These are phyloP conservation scores for Euzophera pinguis DNA, from an alignment of 2,888 invertebrate species.

Conservation along the genomic window DNA sequence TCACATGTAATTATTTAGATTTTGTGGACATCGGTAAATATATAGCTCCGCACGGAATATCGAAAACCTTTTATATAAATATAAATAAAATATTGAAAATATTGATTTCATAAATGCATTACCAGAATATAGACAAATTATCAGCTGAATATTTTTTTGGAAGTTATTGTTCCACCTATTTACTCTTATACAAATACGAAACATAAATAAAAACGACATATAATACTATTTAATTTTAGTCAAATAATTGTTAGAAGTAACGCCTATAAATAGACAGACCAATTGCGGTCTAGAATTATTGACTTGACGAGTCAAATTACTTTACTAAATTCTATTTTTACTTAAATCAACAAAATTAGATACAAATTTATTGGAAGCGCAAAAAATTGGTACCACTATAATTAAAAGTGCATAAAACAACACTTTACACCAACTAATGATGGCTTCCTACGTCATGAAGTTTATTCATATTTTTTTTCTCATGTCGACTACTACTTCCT, in stretches of 20 bases:
- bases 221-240: neutral
- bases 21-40: conserved; percentile 40
- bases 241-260: neutral
- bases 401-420: too few relatives aligned
- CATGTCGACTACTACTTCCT: neutral
- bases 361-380: too few relatives aligned
- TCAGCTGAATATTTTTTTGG: conserved; percentile 31
- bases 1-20: conserved; percentile 44
- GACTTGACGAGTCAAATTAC: too few relatives aligned
- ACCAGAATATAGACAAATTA: conserved; percentile 44
- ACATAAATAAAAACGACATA: neutral
- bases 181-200: conserved; percentile 24
- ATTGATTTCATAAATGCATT: conserved; percentile 35
- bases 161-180: too few relatives aligned
- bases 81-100: conserved; percentile 30
- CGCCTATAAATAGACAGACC: neutral
- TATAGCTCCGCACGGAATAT: conserved; percentile 31
- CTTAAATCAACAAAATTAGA: too few relatives aligned
- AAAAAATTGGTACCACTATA: too few relatives aligned
- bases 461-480: neutral
- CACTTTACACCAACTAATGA: too few relatives aligned
- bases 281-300: too few relatives aligned
- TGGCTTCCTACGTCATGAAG: neutral
- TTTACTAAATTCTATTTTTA: too few relatives aligned
- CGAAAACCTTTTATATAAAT: conserved; percentile 41